phyloP scores from a whole-genome alignment of 2,113 vertebrate genomes.

The Microtus richardsoni region DNA sequence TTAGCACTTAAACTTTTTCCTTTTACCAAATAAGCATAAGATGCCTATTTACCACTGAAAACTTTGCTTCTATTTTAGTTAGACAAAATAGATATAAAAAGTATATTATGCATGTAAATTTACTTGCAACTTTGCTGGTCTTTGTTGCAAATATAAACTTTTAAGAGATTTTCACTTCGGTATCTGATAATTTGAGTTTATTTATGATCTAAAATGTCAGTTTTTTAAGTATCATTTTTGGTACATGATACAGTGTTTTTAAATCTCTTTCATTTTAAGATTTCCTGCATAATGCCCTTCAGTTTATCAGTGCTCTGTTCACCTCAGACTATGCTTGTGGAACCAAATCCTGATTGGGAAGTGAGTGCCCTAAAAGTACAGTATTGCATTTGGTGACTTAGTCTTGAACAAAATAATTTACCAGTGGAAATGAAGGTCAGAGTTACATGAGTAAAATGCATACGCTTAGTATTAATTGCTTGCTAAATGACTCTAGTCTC shows the following conservation, averaged over 20 bases:
- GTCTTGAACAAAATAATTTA: conserved; percentile 8
- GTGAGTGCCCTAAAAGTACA: not conserved
- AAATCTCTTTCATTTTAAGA: conserved; percentile 10
- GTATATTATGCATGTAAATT: conserved; percentile 52
- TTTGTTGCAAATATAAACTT: conserved; percentile 25
- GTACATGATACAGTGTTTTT: not conserved
- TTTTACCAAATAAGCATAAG: conserved; percentile 76
- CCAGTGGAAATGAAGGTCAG: conserved; percentile 14
- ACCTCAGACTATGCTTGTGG: conserved; percentile 12
- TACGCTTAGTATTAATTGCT: not conserved
- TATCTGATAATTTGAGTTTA: conserved; percentile 45
- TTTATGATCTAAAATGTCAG: not conserved
- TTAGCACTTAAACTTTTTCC: conserved; percentile 81
- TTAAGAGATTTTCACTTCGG: conserved; percentile 23
- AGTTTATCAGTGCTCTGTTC: not conserved
- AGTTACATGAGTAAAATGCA: conserved; percentile 5
- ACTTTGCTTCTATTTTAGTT: conserved; percentile 48
- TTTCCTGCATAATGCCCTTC: not conserved
- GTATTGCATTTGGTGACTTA: conserved; percentile 27
- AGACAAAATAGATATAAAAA: conserved; percentile 55
- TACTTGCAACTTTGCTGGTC: conserved; percentile 32
- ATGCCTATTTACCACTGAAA: conserved; percentile 62
- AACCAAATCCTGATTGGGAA: not conserved
- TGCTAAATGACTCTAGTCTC: conserved; percentile 21
- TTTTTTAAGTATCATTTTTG: conserved; percentile 15